These are phyloP conservation scores for Andrena hattorfiana DNA, from an alignment of 2,888 invertebrate genomes.

Conservation along the genomic window DNA sequence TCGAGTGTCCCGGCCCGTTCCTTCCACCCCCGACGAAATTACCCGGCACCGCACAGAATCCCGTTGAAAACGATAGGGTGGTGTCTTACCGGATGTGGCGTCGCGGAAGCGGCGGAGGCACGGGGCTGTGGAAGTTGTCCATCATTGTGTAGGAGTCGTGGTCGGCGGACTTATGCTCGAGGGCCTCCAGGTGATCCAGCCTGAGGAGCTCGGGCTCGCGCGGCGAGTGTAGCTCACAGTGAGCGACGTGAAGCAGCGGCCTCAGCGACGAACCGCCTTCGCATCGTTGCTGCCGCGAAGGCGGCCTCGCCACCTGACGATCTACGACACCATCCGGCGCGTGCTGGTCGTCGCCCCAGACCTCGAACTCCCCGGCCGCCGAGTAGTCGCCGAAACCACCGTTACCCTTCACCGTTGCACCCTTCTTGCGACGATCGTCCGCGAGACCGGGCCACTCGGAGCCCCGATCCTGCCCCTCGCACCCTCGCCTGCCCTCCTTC, in stretches of 20 bases:
- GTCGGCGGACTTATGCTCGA: slow-evolving; percentile 78
- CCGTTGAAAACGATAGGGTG: not conserved
- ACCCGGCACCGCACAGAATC: not conserved
- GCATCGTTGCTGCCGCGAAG: slow-evolving; percentile 80
- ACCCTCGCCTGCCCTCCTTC: slow-evolving; percentile 47
- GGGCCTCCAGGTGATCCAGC: slow-evolving; percentile 82
- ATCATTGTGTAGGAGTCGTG: slow-evolving; percentile 82
- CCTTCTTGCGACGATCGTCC: slow-evolving; percentile 65
- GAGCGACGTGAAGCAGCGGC: slow-evolving; percentile 82
- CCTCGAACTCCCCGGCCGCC: slow-evolving; percentile 84
- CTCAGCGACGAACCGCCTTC: slow-evolving; percentile 82
- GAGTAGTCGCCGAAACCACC: slow-evolving; percentile 84
- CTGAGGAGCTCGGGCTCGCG: slow-evolving; percentile 82
- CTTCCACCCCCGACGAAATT: not conserved
- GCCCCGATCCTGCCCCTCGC: slow-evolving; percentile 45
- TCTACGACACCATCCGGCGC: slow-evolving; percentile 79
- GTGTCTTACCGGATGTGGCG: slow-evolving; percentile 83
- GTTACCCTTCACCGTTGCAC: slow-evolving; percentile 84
- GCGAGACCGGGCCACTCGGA: slow-evolving; percentile 67
- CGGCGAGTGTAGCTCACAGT: slow-evolving; percentile 83
- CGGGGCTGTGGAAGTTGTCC: slow-evolving; percentile 84
- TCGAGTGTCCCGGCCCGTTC: too few species aligned
- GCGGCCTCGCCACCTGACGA: slow-evolving; percentile 74
- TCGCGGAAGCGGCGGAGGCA: slow-evolving; percentile 83
- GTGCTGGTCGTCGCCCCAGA: slow-evolving; percentile 83